A percentile compares a stretch with the other conserved stretches of the same genome.
phyloP scores from a whole-genome alignment of 2,797 vertebrate species.

The Mormyrops attenuatus region DNA sequence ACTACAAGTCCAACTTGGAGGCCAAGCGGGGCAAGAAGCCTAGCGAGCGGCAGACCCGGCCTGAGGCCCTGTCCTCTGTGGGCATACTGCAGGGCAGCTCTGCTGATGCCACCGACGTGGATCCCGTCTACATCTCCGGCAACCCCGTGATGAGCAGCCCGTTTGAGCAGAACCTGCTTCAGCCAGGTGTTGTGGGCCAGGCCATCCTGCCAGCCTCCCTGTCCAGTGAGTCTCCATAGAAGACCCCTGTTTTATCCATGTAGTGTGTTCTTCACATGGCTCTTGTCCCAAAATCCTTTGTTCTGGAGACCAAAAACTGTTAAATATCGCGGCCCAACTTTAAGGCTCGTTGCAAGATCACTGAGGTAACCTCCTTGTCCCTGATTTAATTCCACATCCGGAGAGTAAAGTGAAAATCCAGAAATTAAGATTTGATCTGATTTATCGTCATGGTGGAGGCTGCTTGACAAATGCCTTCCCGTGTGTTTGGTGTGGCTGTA shows the following conservation, averaged over 20 bases:
- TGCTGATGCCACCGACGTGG: slow-evolving; percentile 63
- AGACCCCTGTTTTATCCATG: neutral
- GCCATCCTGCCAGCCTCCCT: slow-evolving; percentile 90
- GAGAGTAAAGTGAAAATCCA: neutral
- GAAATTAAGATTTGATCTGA: neutral
- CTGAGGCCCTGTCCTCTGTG: slow-evolving; percentile 55
- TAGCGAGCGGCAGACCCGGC: slow-evolving; percentile 32
- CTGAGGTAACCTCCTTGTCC: neutral
- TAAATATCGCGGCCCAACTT: neutral
- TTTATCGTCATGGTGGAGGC: neutral
- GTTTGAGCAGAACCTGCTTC: slow-evolving; percentile 84
- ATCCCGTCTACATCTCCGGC: slow-evolving; percentile 87
- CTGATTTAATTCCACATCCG: neutral
- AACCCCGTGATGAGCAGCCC: slow-evolving; percentile 79
- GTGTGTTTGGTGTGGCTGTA: neutral
- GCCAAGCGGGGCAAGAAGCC: slow-evolving; percentile 71
- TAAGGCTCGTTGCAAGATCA: neutral
- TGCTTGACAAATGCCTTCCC: neutral
- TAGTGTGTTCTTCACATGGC: neutral
- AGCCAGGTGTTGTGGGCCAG: slow-evolving; percentile 83
- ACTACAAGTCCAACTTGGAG: slow-evolving; percentile 71
- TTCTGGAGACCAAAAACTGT: neutral
- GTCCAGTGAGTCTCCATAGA: slow-evolving; percentile 70
- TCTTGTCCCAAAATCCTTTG: neutral
- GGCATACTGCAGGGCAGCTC: slow-evolving; percentile 49